Conservation (phyloP, 2,797 vertebrate genomes). For the Gambelia wislizenii region DNA sequence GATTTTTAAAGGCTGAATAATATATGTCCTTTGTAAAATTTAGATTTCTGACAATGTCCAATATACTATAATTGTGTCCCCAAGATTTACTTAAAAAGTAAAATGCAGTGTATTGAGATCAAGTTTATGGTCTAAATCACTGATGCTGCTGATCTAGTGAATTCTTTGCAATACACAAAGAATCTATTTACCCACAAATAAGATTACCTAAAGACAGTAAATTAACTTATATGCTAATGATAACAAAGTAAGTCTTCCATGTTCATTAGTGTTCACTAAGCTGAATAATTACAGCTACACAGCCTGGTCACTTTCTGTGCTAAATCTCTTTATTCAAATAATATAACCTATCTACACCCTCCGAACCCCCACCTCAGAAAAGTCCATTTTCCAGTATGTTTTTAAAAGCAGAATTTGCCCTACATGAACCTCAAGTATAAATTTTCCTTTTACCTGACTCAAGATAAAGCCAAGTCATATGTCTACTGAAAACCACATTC, state of each 20-base stretch:
- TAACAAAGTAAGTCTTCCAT: background rate
- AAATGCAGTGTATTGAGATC: constrained; percentile 55
- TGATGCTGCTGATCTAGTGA: constrained; percentile 49
- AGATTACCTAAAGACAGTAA: constrained; percentile 34
- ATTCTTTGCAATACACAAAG: constrained; percentile 56
- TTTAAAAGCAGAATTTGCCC: background rate
- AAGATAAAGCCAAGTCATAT: background rate
- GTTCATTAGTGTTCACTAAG: constrained; percentile 38
- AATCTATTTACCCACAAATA: no score
- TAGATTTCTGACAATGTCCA: constrained; percentile 65
- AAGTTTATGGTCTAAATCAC: constrained; percentile 61
- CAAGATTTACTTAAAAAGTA: constrained; percentile 70
- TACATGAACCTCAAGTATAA: background rate
- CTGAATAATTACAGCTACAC: background rate
- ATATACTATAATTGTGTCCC: constrained; percentile 67
- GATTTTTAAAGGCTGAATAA: constrained; percentile 75
- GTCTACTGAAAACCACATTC: background rate
- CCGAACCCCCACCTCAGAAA: background rate
- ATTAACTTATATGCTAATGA: constrained; percentile 14
- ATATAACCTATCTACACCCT: background rate
- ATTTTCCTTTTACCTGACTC: background rate
- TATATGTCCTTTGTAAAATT: constrained; percentile 74
- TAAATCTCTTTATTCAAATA: background rate
- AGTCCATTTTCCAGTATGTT: background rate
- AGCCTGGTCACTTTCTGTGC: background rate